Percentiles rank a stretch among this genome's conserved stretches.
Conservation (phyloP, 2,888 invertebrate species). For the Chymomyza fuscimana region DNA sequence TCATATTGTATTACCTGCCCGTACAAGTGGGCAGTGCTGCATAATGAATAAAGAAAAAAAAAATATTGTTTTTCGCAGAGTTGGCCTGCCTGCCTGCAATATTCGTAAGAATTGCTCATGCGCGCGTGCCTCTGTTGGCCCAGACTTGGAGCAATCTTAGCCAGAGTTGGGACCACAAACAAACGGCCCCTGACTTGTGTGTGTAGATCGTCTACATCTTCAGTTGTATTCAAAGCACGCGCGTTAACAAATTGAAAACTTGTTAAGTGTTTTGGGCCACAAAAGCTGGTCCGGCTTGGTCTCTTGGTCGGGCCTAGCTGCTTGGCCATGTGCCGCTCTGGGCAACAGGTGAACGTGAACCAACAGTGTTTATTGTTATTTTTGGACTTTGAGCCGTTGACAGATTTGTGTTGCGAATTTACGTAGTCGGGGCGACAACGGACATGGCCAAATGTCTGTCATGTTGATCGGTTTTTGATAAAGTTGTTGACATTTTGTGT, state of each 20-base stretch:
- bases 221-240: conserved; percentile 70
- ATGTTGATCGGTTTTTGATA: conserved; percentile 50
- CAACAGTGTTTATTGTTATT: conserved; percentile 23
- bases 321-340: conserved; percentile 20
- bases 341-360: conserved; percentile 55
- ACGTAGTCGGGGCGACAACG: conserved; percentile 22
- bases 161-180: conserved; percentile 5
- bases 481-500: conserved; percentile 64
- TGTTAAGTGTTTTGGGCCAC: conserved; percentile 55
- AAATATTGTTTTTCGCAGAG: conserved; percentile 14
- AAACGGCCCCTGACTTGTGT: background rate
- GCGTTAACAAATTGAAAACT: conserved; percentile 74
- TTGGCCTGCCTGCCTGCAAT: conserved; percentile 43
- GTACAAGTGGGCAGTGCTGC: conserved; percentile 27
- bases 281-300: background rate
- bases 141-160: conserved; percentile 25
- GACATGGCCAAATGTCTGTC: conserved; percentile 15
- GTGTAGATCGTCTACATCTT: conserved; percentile 6
- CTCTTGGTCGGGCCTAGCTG: conserved; percentile 10
- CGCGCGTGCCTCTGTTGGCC: conserved; percentile 60
- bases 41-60: conserved; percentile 29
- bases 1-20: conserved; percentile 36
- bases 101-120: conserved; percentile 53
- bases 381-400: conserved; percentile 43
- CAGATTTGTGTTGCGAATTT: conserved; percentile 67